A percentile compares a stretch with the other conserved stretches of the same genome.
phyloP scores from a whole-genome alignment of 2,888 invertebrate species.

The Tachina lurida region DNA sequence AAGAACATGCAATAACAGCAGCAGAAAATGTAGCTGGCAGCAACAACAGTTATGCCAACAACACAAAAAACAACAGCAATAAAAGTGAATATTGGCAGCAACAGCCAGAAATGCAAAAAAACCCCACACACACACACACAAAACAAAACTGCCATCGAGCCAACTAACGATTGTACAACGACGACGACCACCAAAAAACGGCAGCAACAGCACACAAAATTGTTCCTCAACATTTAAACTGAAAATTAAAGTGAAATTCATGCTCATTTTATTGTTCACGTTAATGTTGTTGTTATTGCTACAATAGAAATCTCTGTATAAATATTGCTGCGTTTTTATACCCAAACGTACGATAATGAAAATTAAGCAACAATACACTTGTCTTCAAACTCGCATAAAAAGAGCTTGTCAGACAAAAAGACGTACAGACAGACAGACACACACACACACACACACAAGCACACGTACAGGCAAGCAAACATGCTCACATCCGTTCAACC shows the following conservation, averaged over 20 bases:
- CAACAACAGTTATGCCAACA: conserved; percentile 53
- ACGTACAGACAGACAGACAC: background rate
- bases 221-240: conserved; percentile 63
- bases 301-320: conserved; percentile 60
- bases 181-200: conserved; percentile 40
- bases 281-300: conserved; percentile 17
- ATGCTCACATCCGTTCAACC: conserved; percentile 28
- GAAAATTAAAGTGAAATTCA: conserved; percentile 52
- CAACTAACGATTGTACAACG: conserved; percentile 52
- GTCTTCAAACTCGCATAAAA: conserved; percentile 8
- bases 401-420: conserved; percentile 8
- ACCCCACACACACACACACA: background rate
- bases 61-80: conserved; percentile 55
- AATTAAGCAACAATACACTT: conserved; percentile 51
- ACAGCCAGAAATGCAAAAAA: conserved; percentile 56
- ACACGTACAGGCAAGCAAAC: background rate
- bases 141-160: conserved; percentile 25
- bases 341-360: conserved; percentile 60
- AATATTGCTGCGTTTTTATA: conserved; percentile 56
- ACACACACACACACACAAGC: background rate
- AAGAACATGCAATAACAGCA: conserved; percentile 59
- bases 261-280: conserved; percentile 58
- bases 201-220: conserved; percentile 43
- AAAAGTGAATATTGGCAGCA: conserved; percentile 67
- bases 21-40: conserved; percentile 63